phyloP scores from a whole-genome alignment of 2,888 invertebrate species.

The Invenusta paracnida region DNA sequence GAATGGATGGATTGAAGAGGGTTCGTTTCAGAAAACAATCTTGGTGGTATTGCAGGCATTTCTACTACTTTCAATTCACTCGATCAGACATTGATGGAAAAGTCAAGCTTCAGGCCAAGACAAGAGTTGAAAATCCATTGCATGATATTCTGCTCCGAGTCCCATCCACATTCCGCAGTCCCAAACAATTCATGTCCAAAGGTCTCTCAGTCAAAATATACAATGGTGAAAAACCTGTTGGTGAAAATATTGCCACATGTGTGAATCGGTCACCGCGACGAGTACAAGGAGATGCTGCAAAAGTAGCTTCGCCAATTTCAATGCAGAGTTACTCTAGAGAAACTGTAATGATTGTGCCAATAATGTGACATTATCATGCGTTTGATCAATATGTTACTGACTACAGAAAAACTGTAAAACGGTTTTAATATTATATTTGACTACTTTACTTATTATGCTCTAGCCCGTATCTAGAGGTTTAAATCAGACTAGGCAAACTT shows the following conservation, averaged over 20 bases:
- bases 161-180: not conserved
- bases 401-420: not conserved
- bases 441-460: not conserved
- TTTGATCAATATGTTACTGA: not conserved
- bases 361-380: not conserved
- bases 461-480: too few species aligned
- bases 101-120: not conserved
- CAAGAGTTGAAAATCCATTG: not conserved
- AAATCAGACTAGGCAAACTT: too few species aligned
- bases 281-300: not conserved
- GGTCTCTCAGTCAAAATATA: not conserved
- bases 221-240: not conserved
- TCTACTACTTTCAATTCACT: not conserved
- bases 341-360: not conserved
- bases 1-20: not conserved
- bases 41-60: not conserved
- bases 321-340: not conserved
- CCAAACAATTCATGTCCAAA: not conserved
- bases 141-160: not conserved
- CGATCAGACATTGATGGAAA: not conserved
- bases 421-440: not conserved
- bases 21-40: not conserved
- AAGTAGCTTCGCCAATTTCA: not conserved
- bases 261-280: not conserved
- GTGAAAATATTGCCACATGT: not conserved